Evolutionary conservation across 2,113 vertebrate genomes (phyloP).

Genomic region (Bucco capensis): DNA sequence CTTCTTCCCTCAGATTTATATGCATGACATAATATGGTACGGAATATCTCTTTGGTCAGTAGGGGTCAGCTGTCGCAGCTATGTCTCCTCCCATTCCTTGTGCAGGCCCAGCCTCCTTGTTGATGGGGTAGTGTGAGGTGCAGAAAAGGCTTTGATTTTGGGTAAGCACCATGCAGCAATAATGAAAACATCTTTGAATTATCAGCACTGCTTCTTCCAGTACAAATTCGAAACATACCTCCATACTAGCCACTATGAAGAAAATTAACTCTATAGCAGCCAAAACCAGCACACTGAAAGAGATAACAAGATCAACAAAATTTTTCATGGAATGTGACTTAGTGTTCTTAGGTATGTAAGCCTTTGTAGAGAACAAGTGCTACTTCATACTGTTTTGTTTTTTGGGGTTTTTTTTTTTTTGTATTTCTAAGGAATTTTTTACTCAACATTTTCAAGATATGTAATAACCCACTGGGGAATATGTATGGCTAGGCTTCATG

Average conservation of each 20-base stretch:
- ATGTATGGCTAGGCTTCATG: too few relatives aligned
- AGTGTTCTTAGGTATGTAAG: not conserved
- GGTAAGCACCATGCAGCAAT: not conserved
- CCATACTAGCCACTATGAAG: not conserved
- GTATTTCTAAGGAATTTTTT: slow-evolving; percentile 24
- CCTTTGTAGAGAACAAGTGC: not conserved
- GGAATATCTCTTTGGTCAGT: not conserved
- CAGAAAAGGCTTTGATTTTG: not conserved
- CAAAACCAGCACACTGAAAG: not conserved
- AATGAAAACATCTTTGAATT: not conserved
- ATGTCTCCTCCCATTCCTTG: too few relatives aligned
- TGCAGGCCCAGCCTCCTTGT: not conserved
- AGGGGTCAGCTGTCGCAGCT: not conserved
- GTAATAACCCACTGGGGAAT: slow-evolving; percentile 37
- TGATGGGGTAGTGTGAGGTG: not conserved
- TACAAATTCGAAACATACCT: not conserved
- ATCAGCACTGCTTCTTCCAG: not conserved
- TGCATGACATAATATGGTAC: rapidly evolving
- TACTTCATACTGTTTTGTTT: not conserved
- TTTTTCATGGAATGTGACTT: not conserved
- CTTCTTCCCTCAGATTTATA: not conserved
- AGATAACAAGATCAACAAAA: not conserved
- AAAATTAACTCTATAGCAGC: not conserved
- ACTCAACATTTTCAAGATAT: slow-evolving; percentile 31
- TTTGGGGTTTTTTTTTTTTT: not conserved